Conservation (phyloP, 2,888 invertebrate genomes). For the Melanchra persicariae region DNA sequence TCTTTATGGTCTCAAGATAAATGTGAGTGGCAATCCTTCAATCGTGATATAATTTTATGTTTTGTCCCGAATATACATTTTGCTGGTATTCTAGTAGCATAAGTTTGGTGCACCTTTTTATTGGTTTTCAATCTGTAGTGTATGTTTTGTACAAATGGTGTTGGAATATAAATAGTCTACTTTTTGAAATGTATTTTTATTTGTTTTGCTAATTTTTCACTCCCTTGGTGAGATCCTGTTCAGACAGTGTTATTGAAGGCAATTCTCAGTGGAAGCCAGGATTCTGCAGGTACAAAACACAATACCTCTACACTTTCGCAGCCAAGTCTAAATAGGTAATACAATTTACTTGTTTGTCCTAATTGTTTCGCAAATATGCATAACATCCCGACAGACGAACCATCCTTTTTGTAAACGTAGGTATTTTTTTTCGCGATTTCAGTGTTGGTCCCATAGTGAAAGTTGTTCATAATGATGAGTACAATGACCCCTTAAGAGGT, state of each 20-base stretch:
- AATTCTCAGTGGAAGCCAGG: not conserved
- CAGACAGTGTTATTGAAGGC: not conserved
- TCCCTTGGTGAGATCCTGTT: not conserved
- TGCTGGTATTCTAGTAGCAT: constrained; percentile 11
- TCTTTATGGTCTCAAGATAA: constrained; percentile 17
- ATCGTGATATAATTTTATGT: constrained; percentile 20
- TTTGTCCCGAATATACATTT: not conserved
- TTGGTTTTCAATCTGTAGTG: constrained; percentile 21
- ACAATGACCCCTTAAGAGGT: too few species aligned
- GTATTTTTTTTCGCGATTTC: too few species aligned
- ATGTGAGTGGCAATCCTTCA: constrained; percentile 11
- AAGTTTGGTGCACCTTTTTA: constrained; percentile 33
- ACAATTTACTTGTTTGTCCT: too few species aligned
- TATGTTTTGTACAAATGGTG: constrained; percentile 43
- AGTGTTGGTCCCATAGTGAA: too few species aligned
- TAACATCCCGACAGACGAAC: too few species aligned
- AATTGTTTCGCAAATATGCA: too few species aligned
- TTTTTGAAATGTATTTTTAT: constrained; percentile 17
- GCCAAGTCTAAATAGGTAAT: too few species aligned
- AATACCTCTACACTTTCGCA: too few species aligned
- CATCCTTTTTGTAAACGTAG: too few species aligned
- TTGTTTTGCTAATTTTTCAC: not conserved
- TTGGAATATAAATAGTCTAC: constrained; percentile 50
- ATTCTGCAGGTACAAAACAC: not conserved
- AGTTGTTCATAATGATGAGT: too few species aligned